phyloP scores from a whole-genome alignment of 2,888 invertebrate species.

The Calameuta filiformis region DNA sequence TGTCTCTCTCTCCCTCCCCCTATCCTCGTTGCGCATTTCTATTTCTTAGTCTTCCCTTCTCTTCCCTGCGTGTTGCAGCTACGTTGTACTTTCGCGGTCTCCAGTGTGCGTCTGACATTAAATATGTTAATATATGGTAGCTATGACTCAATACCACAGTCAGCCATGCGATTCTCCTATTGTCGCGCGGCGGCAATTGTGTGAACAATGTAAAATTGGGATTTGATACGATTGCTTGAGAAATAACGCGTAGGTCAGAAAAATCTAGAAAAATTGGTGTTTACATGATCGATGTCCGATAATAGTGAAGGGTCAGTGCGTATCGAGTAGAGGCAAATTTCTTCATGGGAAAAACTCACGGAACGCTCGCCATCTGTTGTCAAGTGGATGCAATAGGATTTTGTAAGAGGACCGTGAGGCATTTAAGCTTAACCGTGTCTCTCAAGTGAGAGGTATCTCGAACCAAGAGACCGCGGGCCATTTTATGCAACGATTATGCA shows the following conservation, averaged over 20 bases:
- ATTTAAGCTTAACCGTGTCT: background rate
- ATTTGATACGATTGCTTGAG: background rate
- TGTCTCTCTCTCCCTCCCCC: slow-evolving; percentile 6
- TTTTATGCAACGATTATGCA: background rate
- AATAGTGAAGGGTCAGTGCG: background rate
- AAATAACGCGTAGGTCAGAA: background rate
- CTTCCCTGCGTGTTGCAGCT: slow-evolving; percentile 13
- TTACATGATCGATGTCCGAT: background rate
- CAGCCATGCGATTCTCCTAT: slow-evolving; percentile 29
- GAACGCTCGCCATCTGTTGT: background rate
- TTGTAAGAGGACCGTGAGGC: background rate
- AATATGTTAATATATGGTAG: slow-evolving; percentile 43
- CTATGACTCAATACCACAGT: slow-evolving; percentile 40
- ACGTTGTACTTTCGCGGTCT: slow-evolving; percentile 18
- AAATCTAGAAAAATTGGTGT: background rate
- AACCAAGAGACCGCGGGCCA: background rate
- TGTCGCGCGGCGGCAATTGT: slow-evolving; percentile 17
- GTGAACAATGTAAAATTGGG: background rate
- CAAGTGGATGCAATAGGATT: background rate
- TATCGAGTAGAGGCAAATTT: background rate
- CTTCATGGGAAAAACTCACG: background rate
- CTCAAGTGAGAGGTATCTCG: background rate
- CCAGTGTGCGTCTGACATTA: slow-evolving; percentile 25
- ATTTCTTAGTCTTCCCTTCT: background rate
- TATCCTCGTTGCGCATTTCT: slow-evolving; percentile 7